Percentiles rank a stretch among this genome's conserved stretches.
Conservation (phyloP, 2,888 invertebrate species). For the Lasius platythorax region DNA sequence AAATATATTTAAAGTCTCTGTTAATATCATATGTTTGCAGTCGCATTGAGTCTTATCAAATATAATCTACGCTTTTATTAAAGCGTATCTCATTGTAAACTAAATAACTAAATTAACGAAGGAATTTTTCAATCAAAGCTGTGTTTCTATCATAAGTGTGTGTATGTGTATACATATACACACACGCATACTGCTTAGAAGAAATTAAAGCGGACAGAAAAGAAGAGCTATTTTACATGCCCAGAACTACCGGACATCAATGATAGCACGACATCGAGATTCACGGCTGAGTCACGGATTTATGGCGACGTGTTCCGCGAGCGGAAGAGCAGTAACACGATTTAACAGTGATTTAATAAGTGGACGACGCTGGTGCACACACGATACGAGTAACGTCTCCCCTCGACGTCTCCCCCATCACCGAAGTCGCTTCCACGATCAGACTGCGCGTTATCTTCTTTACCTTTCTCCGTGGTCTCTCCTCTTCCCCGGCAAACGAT, state of each 20-base stretch:
- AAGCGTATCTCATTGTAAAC: background rate
- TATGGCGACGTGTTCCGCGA: constrained; percentile 60
- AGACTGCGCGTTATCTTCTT: constrained; percentile 60
- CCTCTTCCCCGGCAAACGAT: constrained; percentile 60
- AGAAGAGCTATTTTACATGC: background rate
- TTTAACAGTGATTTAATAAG: constrained; percentile 78
- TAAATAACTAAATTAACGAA: background rate
- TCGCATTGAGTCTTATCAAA: constrained; percentile 5
- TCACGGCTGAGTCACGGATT: constrained; percentile 54
- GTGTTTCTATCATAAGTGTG: no score
- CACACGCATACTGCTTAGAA: background rate
- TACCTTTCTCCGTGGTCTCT: constrained; percentile 60
- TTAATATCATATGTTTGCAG: constrained; percentile 9
- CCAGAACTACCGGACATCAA: background rate
- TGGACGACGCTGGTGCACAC: constrained; percentile 60
- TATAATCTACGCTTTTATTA: background rate
- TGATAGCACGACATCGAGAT: background rate
- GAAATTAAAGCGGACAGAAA: background rate
- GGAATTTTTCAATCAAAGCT: background rate
- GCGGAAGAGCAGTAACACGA: constrained; percentile 68
- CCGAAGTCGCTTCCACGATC: constrained; percentile 48
- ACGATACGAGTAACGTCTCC: constrained; percentile 61
- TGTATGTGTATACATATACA: background rate
- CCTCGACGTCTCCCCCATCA: constrained; percentile 48
- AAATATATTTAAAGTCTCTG: background rate